Conservation (phyloP, 2,888 invertebrate genomes). For the Ophion slaviceki region DNA sequence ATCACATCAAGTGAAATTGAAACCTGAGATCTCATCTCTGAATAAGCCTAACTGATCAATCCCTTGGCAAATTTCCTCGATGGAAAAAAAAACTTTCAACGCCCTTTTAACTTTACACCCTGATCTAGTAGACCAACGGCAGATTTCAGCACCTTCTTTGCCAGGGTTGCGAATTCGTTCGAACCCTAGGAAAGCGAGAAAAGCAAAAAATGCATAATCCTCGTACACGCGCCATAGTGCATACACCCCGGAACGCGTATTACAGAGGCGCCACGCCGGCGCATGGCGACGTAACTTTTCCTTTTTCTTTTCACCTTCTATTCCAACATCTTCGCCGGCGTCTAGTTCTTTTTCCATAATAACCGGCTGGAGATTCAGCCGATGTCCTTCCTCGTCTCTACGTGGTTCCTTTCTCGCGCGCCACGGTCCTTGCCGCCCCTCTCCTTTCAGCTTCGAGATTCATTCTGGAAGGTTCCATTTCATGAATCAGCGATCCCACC, state of each 20-base stretch:
- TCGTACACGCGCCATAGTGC: not conserved
- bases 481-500: constrained; percentile 54
- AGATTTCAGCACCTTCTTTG: too few relatives aligned
- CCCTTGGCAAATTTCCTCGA: too few relatives aligned
- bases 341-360: constrained; percentile 18
- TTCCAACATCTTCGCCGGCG: constrained; percentile 28
- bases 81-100: too few relatives aligned
- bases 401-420: constrained; percentile 20
- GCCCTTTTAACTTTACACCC: too few relatives aligned
- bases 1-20: not conserved
- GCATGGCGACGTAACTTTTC: constrained; percentile 56
- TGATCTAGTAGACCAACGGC: too few relatives aligned
- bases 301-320: constrained; percentile 55
- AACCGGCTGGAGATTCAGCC: constrained; percentile 27
- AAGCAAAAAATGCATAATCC: too few relatives aligned
- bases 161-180: too few relatives aligned
- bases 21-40: too few relatives aligned
- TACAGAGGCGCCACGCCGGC: constrained; percentile 57
- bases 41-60: too few relatives aligned
- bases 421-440: constrained; percentile 22
- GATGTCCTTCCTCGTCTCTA: constrained; percentile 32
- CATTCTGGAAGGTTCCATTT: constrained; percentile 67
- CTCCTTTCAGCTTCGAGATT: constrained; percentile 49
- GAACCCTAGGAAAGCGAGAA: too few relatives aligned
- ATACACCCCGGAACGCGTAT: constrained; percentile 59